These are phyloP conservation scores for Chaenogobius annularis DNA, from an alignment of 2,113 vertebrate genomes.

Conservation along the genomic window DNA sequence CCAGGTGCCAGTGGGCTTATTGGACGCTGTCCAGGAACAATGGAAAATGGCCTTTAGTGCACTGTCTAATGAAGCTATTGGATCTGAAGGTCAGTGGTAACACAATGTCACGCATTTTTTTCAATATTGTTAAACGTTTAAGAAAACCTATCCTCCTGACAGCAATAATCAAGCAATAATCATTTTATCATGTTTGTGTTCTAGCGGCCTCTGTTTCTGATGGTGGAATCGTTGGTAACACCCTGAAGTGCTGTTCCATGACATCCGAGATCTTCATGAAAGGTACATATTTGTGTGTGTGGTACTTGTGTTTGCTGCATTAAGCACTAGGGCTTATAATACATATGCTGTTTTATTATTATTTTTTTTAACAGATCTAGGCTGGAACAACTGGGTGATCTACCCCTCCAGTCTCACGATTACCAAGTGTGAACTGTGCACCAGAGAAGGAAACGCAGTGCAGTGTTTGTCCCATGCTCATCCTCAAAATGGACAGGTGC, in stretches of 20 bases:
- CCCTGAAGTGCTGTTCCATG: slow-evolving; percentile 57
- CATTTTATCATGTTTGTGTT: background rate
- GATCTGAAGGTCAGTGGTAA: slow-evolving; percentile 14
- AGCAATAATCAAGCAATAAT: background rate
- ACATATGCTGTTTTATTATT: background rate
- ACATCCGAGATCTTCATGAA: slow-evolving; percentile 67
- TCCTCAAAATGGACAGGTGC: slow-evolving; percentile 52
- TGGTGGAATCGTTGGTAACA: slow-evolving; percentile 25
- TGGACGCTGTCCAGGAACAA: slow-evolving; percentile 52
- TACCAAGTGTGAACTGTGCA: slow-evolving; percentile 62
- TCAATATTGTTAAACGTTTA: background rate
- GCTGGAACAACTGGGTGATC: slow-evolving; percentile 78
- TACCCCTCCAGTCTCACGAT: slow-evolving; percentile 69
- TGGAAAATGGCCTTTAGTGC: slow-evolving; percentile 52
- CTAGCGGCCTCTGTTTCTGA: slow-evolving; percentile 21
- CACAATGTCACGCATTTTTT: background rate
- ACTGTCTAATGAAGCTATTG: background rate
- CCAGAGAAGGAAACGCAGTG: slow-evolving; percentile 8
- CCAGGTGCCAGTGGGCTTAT: slow-evolving; percentile 30
- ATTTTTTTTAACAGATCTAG: slow-evolving; percentile 65
- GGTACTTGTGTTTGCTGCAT: background rate
- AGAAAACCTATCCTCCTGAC: background rate
- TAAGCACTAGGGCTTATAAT: background rate
- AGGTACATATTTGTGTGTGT: slow-evolving; percentile 50
- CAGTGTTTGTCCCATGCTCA: slow-evolving; percentile 27